phyloP scores from a whole-genome alignment of 2,888 invertebrate genomes.

The Criorhina ranunculi region DNA sequence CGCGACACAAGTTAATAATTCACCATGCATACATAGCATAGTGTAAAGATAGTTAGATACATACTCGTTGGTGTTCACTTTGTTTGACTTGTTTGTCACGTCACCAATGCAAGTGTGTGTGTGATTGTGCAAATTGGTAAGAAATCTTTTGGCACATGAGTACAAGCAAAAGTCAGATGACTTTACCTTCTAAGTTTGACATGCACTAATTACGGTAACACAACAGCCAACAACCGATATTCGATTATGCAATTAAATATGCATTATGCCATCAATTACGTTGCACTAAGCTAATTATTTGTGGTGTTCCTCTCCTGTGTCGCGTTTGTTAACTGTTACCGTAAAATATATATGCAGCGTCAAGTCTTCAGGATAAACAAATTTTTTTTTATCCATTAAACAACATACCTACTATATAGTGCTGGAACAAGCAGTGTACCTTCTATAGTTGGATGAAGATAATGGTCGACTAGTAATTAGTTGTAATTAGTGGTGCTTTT shows the following conservation, averaged over 20 bases:
- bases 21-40: slow-evolving; percentile 48
- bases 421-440: no score
- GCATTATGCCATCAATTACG: slow-evolving; percentile 79
- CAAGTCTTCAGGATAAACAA: slow-evolving; percentile 73
- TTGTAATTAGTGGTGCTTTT: slow-evolving; percentile 74
- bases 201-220: slow-evolving; percentile 78
- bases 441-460: slow-evolving; percentile 72
- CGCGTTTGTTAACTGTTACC: slow-evolving; percentile 54
- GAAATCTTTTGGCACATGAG: slow-evolving; percentile 49
- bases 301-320: slow-evolving; percentile 57
- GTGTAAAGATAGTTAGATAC: slow-evolving; percentile 1
- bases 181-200: slow-evolving; percentile 76
- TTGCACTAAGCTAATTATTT: slow-evolving; percentile 76
- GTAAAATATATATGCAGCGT: slow-evolving; percentile 50
- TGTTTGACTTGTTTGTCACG: slow-evolving; percentile 62
- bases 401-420: slow-evolving; percentile 62
- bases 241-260: slow-evolving; percentile 80
- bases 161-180: slow-evolving; percentile 58
- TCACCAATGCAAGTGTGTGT: neutral
- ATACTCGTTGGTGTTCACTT: slow-evolving; percentile 34
- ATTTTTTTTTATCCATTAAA: slow-evolving; percentile 76
- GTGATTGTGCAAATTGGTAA: slow-evolving; percentile 48
- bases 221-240: slow-evolving; percentile 78
- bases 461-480: slow-evolving; percentile 74
- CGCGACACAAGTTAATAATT: slow-evolving; percentile 55